Percentiles rank a stretch among this genome's conserved stretches.
phyloP scores from a whole-genome alignment of 2,797 vertebrate species.

The Echiichthys vipera region DNA sequence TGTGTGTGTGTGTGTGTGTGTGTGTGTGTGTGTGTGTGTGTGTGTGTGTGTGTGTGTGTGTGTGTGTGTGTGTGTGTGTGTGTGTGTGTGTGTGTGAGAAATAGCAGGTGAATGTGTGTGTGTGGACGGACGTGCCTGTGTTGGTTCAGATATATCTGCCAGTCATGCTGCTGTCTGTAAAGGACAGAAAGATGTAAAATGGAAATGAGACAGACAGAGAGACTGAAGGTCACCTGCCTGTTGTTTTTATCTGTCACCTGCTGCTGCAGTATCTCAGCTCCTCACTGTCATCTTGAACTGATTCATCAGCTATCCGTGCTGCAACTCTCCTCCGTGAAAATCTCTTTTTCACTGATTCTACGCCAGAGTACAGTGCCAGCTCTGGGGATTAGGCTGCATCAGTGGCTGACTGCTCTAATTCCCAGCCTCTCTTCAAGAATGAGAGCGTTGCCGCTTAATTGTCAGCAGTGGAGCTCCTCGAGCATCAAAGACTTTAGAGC shows the following conservation, averaged over 20 bases:
- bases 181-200: slow-evolving; percentile 40
- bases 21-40: not conserved
- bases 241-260: slow-evolving; percentile 51
- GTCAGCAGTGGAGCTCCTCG: not conserved
- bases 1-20: slow-evolving; percentile 8
- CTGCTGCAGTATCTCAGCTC: slow-evolving; percentile 28
- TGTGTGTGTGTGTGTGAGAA: not conserved
- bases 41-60: slow-evolving; percentile 7
- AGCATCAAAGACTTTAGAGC: not conserved
- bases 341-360: not conserved
- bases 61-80: slow-evolving; percentile 8
- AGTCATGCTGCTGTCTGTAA: slow-evolving; percentile 36
- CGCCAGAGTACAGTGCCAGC: not conserved
- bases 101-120: slow-evolving; percentile 24
- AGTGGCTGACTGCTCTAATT: not conserved
- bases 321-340: not conserved
- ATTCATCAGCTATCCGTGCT: slow-evolving; percentile 9
- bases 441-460: not conserved
- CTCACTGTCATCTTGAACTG: slow-evolving; percentile 9
- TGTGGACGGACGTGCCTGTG: slow-evolving; percentile 2
- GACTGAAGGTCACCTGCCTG: slow-evolving; percentile 57
- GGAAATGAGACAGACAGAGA: slow-evolving; percentile 27
- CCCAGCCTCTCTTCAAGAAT: not conserved
- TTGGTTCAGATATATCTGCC: slow-evolving; percentile 40
- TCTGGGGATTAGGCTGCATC: slow-evolving; percentile 23